Percentiles rank a stretch among this genome's conserved stretches.
phyloP scores from a whole-genome alignment of 2,888 invertebrate species.

The Phyllotreta cruciferae region DNA sequence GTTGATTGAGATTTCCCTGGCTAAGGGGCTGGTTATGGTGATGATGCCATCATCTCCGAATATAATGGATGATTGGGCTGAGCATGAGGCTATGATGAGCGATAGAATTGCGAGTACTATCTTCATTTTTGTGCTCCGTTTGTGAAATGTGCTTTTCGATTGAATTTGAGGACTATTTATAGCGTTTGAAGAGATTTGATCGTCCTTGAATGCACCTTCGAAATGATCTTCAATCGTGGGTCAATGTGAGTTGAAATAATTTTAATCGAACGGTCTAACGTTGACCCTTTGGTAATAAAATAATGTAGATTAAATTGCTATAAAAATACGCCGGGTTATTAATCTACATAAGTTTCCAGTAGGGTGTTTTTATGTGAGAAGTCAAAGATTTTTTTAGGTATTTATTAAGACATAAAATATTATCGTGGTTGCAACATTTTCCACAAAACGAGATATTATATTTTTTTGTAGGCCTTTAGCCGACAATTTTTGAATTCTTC shows the following conservation, averaged over 20 bases:
- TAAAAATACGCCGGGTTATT: too few species aligned
- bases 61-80: constrained; percentile 8
- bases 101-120: constrained; percentile 17
- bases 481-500: too few species aligned
- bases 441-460: too few species aligned
- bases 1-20: constrained; percentile 32
- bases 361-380: too few species aligned
- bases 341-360: too few species aligned
- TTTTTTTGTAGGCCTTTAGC: too few species aligned
- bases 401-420: too few species aligned
- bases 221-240: neutral
- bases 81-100: constrained; percentile 1
- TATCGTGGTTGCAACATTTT: too few species aligned
- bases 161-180: neutral
- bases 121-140: constrained; percentile 13
- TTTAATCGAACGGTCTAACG: neutral
- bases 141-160: constrained; percentile 13
- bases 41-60: constrained; percentile 40
- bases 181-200: constrained; percentile 12
- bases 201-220: neutral
- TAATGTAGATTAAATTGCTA: neutral
- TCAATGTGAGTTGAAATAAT: neutral
- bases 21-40: constrained; percentile 28
- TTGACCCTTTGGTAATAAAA: neutral
- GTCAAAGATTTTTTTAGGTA: too few species aligned